phyloP scores from a whole-genome alignment of 2,888 invertebrate species.

The Pemphredon lugubris region DNA sequence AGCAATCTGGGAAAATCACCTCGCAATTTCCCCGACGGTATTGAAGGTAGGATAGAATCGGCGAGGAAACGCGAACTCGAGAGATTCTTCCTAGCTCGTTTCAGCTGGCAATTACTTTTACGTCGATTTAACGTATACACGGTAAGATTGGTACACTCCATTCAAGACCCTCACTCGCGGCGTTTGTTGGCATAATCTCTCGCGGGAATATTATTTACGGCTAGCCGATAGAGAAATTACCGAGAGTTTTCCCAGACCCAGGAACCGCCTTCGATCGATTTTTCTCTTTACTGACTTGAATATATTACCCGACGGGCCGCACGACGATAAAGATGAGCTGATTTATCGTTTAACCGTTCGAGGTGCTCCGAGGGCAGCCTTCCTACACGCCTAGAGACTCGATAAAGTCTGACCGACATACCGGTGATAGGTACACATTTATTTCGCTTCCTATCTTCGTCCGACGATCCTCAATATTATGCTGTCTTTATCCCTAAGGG shows the following conservation, averaged over 20 bases:
- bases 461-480: conserved; percentile 20
- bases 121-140: conserved; percentile 7
- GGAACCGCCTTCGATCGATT: conserved; percentile 31
- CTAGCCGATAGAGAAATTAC: conserved; percentile 52
- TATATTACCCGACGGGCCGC: conserved; percentile 47
- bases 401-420: conserved; percentile 36
- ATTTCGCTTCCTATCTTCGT: conserved; percentile 43
- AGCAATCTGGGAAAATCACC: neutral
- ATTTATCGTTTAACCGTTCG: conserved; percentile 50
- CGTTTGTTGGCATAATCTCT: conserved; percentile 1
- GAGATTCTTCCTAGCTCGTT: conserved; percentile 3
- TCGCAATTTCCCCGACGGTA: neutral
- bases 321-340: conserved; percentile 51
- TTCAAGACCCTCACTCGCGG: too few species aligned
- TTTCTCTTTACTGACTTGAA: conserved; percentile 33
- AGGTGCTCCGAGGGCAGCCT: conserved; percentile 19
- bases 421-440: conserved; percentile 45
- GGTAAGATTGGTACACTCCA: too few species aligned
- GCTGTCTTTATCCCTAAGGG: conserved; percentile 20
- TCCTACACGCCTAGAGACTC: conserved; percentile 22
- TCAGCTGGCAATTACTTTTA: conserved; percentile 17
- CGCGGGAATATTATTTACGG: conserved; percentile 44
- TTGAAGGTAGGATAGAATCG: neutral
- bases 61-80: conserved; percentile 11
- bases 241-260: conserved; percentile 22